A percentile compares a stretch with the other conserved stretches of the same genome.
phyloP scores from a whole-genome alignment of 2,888 invertebrate species.

The Cordilura impudica region DNA sequence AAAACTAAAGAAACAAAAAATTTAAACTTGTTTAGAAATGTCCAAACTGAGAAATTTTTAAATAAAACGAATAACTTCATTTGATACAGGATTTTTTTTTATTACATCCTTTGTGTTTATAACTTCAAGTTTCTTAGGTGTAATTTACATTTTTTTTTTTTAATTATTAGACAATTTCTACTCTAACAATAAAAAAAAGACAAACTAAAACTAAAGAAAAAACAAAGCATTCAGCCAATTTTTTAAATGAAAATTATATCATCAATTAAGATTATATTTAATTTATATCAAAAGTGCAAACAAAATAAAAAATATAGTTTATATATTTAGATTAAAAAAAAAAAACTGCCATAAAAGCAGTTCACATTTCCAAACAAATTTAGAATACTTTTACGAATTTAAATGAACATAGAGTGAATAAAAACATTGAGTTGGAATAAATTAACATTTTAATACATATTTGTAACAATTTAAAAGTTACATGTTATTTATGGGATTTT shows the following conservation, averaged over 20 bases:
- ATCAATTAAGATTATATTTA: slow-evolving; percentile 14
- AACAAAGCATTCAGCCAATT: slow-evolving; percentile 2
- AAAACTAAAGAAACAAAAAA: slow-evolving; percentile 25
- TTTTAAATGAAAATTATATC: neutral
- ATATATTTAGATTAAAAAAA: slow-evolving; percentile 18
- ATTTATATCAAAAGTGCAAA: slow-evolving; percentile 32
- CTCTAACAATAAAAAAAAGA: neutral
- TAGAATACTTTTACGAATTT: neutral
- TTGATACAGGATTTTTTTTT: slow-evolving; percentile 26
- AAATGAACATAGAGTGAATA: neutral
- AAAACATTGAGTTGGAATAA: neutral
- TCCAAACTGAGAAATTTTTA: too few species aligned
- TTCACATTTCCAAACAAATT: neutral
- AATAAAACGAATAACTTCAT: too few species aligned
- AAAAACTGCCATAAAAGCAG: neutral
- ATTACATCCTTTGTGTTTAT: slow-evolving; percentile 17
- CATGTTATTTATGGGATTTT: neutral
- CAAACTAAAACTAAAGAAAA: neutral
- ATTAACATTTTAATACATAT: neutral
- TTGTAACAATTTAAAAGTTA: slow-evolving; percentile 3
- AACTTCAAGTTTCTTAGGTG: slow-evolving; percentile 26
- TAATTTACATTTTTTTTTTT: neutral
- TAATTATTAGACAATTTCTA: neutral
- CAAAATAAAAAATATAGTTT: slow-evolving; percentile 10
- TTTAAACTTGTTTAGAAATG: neutral